Evolutionary conservation across 2,797 vertebrate species (phyloP), one percentile per base, ranked within the genome.

Genomic region (Leptodactylus fallax): DNA sequence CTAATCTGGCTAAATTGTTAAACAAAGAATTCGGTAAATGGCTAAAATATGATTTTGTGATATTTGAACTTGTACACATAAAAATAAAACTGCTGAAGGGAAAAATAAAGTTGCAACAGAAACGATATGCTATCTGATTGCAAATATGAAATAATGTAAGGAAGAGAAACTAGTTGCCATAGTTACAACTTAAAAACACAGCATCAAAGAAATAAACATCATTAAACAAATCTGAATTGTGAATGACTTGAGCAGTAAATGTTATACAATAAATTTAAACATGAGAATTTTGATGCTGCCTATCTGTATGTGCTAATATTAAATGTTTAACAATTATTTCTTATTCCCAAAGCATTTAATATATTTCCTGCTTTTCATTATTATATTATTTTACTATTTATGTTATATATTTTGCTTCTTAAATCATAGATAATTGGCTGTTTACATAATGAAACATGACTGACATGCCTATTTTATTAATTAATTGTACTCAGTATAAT

Each of bases 121-220:
- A 77, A 60, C 69, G 55, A 84, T 74, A 74, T 12, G 27, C 19
- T 74, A 36, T 58, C 58, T 78, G 83, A 85, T 79, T 85, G 55
- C 49, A 71, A 71, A 71, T 71, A 36, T 36, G 36, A 36, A 36
- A 36, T 36, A 36, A 71, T 36, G 16, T 71, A 71, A 71, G 12
- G 27, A 36, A 2, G 58, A 78, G 13, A 14, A 65, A 25, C n/a
- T 17, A 36, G 74, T 85, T 78, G 58, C 60, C 36, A 78, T 85
- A 76, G 83, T 8, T 53, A 85, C 74, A 65, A 14, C 74, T 63
- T 78, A 27, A 85, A 85, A 85, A 36, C 36, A 85, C 7, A 63
- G 58, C 27, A 85, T 77, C 83, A 85, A 85, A 85, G 58, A 85
- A 78, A 65, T 85, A 78, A 85, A 85, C 72, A 85, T 85, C 72